Percentiles rank a stretch among this genome's conserved stretches.
These are phyloP conservation scores for Brachionus angularis DNA, from an alignment of 1,140 invertebrate genomes.

Conservation along the genomic window DNA sequence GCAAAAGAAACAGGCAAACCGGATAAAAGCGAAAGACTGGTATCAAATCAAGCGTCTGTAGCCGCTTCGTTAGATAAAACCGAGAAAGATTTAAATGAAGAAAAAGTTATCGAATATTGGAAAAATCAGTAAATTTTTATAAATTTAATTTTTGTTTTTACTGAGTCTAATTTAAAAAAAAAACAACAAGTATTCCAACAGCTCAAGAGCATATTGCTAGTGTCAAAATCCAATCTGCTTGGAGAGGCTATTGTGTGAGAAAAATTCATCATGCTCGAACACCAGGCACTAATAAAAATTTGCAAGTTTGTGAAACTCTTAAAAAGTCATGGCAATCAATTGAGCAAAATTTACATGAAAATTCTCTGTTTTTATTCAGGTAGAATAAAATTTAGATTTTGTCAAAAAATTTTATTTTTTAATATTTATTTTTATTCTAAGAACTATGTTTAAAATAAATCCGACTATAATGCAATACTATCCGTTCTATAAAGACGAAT, in stretches of 20 bases:
- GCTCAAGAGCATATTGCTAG: conserved; percentile 52
- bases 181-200: conserved; percentile 52
- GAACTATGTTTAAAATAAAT: conserved; percentile 53
- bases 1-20: background rate
- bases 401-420: background rate
- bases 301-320: conserved; percentile 50
- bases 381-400: conserved; percentile 41
- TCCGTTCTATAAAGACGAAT: conserved; percentile 56
- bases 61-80: background rate
- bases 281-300: conserved; percentile 50
- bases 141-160: background rate
- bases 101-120: conserved; percentile 38
- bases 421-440: conserved; percentile 38
- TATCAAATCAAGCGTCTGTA: background rate
- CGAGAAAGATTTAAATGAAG: background rate
- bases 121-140: conserved; percentile 29
- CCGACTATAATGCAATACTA: conserved; percentile 54
- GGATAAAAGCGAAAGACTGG: background rate
- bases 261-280: conserved; percentile 50
- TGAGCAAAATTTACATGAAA: conserved; percentile 52
- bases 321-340: conserved; percentile 53
- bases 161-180: too few species aligned
- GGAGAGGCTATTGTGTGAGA: conserved; percentile 52
- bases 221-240: conserved; percentile 53
- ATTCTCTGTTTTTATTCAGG: conserved; percentile 53